Evolutionary conservation across 2,888 invertebrate species (phyloP).

Genomic region (Pomacea canaliculata): DNA sequence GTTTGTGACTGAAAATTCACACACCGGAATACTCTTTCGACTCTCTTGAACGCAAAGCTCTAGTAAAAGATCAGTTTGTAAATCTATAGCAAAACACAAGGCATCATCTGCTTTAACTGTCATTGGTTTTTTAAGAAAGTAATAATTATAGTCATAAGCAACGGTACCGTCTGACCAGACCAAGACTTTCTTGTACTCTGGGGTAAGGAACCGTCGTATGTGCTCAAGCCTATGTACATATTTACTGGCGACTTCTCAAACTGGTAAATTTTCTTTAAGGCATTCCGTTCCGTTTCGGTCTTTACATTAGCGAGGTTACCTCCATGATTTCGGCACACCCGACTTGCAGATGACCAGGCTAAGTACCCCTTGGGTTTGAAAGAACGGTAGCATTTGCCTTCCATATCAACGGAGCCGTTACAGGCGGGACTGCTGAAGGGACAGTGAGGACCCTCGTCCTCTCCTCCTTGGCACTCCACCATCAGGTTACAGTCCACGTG

Average conservation of each 20-base stretch:
- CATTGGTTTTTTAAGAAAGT: too few species aligned
- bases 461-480: background rate
- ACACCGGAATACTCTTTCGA: too few species aligned
- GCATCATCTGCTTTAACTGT: too few species aligned
- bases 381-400: slow-evolving; percentile 12
- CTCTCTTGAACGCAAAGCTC: too few species aligned
- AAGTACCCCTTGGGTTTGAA: background rate
- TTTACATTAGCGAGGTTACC: slow-evolving; percentile 11
- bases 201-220: background rate
- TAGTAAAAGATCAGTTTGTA: too few species aligned
- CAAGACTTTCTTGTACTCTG: slow-evolving; percentile 3
- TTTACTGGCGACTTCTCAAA: background rate
- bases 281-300: slow-evolving; percentile 9
- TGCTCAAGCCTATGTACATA: slow-evolving; percentile 3
- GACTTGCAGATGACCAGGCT: background rate
- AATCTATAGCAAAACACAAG: too few species aligned
- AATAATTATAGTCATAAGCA: background rate
- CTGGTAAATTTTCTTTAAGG: slow-evolving; percentile 1
- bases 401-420: background rate
- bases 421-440: slow-evolving; percentile 14
- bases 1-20: too few species aligned
- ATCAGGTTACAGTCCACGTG: slow-evolving; percentile 17
- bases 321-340: background rate
- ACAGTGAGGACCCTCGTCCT: slow-evolving; percentile 14
- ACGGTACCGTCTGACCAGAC: slow-evolving; percentile 10